These are phyloP conservation scores for Mythimna impura DNA, from an alignment of 2,888 invertebrate species.

Conservation along the genomic window DNA sequence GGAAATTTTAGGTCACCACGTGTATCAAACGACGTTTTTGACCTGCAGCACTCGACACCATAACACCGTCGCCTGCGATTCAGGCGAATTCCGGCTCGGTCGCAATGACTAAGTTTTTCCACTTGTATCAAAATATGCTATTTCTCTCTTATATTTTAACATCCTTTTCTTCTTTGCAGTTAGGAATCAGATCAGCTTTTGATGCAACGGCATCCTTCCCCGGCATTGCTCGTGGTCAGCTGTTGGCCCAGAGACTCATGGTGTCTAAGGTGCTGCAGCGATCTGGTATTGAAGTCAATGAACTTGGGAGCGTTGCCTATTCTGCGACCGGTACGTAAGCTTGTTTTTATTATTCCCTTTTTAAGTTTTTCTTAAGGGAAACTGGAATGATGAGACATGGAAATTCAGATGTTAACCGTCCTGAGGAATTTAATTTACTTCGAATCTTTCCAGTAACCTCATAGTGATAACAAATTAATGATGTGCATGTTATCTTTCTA, in stretches of 20 bases:
- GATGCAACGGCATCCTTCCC: conserved; percentile 93
- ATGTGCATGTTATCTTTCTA: no score
- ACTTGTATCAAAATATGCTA: neutral
- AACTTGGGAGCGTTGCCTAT: conserved; percentile 93
- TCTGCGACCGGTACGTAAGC: conserved; percentile 91
- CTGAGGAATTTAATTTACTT: no score
- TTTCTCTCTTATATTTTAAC: neutral
- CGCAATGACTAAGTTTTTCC: no score
- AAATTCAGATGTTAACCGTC: neutral
- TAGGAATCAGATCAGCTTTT: conserved; percentile 94
- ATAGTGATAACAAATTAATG: no score
- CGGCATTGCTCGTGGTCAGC: conserved; percentile 91
- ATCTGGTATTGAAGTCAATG: conserved; percentile 94
- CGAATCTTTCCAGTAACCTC: no score
- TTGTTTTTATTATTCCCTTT: neutral
- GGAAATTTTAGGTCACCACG: no score
- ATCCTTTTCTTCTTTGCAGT: conserved; percentile 77
- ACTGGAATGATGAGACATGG: no score
- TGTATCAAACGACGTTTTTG: no score
- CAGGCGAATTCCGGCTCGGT: no score
- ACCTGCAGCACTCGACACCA: no score
- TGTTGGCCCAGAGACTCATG: conserved; percentile 85
- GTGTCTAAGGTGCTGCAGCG: conserved; percentile 94
- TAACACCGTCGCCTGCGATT: no score
- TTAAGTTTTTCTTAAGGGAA: neutral